A percentile compares a stretch with the other conserved stretches of the same genome.
Conservation (phyloP, 2,888 invertebrate species). For the Xylocampa areola region DNA sequence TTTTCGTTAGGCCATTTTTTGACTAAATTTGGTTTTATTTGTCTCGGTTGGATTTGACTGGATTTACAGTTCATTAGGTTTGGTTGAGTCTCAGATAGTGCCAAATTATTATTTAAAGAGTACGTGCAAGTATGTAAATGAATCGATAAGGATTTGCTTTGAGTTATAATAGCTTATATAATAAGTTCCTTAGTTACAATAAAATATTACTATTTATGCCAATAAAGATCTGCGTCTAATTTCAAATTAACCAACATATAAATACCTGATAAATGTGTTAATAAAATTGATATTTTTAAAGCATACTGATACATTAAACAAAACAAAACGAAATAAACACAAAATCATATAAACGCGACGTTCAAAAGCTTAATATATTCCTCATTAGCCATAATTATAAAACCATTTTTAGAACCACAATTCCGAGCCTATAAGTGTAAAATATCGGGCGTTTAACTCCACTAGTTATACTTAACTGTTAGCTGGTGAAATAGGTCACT, state of each 20-base stretch:
- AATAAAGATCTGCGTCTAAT: too few species aligned
- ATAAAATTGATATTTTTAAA: too few species aligned
- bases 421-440: conserved; percentile 25
- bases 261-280: too few species aligned
- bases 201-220: too few species aligned
- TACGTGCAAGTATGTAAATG: too few species aligned
- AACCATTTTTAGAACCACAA: conserved; percentile 30
- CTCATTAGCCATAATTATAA: conserved; percentile 7
- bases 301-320: too few species aligned
- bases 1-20: conserved; percentile 28
- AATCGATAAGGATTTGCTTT: too few species aligned
- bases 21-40: conserved; percentile 33
- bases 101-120: too few species aligned
- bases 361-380: background rate
- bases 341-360: background rate
- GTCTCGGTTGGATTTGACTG: conserved; percentile 17
- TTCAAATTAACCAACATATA: too few species aligned
- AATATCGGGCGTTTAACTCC: conserved; percentile 42
- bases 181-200: too few species aligned
- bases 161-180: too few species aligned
- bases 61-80: background rate
- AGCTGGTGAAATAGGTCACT: conserved; percentile 48
- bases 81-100: background rate
- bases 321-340: too few species aligned
- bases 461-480: conserved; percentile 8